Evolutionary conservation across 2,113 vertebrate species (phyloP).

Genomic region (Mellivora capensis): DNA sequence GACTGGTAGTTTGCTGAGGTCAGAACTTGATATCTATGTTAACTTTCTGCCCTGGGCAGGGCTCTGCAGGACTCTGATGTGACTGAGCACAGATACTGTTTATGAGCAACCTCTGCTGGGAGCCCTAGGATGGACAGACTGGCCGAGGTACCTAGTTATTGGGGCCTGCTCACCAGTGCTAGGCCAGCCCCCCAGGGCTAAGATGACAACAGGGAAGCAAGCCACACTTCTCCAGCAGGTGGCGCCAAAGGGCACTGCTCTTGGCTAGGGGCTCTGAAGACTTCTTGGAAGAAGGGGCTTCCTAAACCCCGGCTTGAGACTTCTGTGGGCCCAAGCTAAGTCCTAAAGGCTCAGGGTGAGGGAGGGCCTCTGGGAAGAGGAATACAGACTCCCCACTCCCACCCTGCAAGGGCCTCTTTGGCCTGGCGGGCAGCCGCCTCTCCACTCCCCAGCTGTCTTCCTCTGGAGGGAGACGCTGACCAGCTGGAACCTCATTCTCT

Average conservation of each 20-base stretch:
- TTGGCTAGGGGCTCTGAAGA: conserved; percentile 45
- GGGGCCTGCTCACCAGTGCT: background rate
- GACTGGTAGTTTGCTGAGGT: background rate
- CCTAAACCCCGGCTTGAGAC: background rate
- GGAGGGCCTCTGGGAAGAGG: conserved; percentile 47
- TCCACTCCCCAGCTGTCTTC: conserved; percentile 74
- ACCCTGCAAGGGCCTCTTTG: conserved; percentile 58
- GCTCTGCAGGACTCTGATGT: background rate
- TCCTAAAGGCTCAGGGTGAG: conserved; percentile 23
- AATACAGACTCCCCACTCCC: conserved; percentile 32
- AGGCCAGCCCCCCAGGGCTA: background rate
- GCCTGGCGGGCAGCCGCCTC: conserved; percentile 49
- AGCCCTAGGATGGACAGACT: background rate
- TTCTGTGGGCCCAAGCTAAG: background rate
- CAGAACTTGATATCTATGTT: background rate
- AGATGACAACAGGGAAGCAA: background rate
- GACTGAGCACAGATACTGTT: background rate
- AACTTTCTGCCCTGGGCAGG: background rate
- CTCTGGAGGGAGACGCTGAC: conserved; percentile 71
- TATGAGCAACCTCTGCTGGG: background rate
- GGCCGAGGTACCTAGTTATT: background rate
- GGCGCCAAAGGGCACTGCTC: conserved; percentile 48
- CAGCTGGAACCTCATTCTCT: conserved; percentile 71
- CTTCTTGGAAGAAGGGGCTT: conserved; percentile 56
- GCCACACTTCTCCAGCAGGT: conserved; percentile 47